These are phyloP conservation scores for Lagothrix lagotricha DNA, from an alignment of 2,797 vertebrate species.

Conservation along the genomic window DNA sequence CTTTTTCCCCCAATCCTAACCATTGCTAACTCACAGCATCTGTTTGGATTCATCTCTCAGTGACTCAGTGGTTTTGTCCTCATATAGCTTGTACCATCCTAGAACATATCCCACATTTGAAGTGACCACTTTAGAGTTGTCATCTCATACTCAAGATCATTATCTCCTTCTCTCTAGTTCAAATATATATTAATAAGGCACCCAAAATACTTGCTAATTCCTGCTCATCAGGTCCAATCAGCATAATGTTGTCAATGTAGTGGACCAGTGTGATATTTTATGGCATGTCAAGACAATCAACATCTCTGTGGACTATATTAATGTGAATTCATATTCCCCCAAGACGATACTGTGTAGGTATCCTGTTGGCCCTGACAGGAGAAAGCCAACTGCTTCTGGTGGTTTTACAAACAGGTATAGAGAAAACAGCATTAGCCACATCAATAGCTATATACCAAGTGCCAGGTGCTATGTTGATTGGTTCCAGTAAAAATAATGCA, in stretches of 20 bases:
- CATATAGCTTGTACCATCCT: background rate
- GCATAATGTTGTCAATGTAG: background rate
- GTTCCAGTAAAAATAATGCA: slow-evolving; percentile 15
- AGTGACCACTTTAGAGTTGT: background rate
- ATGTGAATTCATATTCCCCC: background rate
- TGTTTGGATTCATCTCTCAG: background rate
- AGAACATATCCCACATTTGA: background rate
- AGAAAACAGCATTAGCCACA: background rate
- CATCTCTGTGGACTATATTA: background rate
- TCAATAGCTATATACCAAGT: background rate
- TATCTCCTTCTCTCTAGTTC: background rate
- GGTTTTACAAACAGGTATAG: background rate
- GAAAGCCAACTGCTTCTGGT: slow-evolving; percentile 6
- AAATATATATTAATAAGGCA: background rate
- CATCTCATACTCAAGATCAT: background rate
- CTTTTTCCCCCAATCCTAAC: background rate
- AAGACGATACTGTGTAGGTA: background rate
- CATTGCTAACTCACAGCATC: background rate
- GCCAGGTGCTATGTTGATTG: background rate
- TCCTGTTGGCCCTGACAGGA: background rate
- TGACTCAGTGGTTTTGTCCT: background rate
- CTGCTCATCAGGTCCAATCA: background rate
- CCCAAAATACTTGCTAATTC: background rate
- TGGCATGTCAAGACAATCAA: background rate
- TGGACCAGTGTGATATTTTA: background rate